Conservation (phyloP, 2,113 vertebrate species). For the Hemiscyllium ocellatum region DNA sequence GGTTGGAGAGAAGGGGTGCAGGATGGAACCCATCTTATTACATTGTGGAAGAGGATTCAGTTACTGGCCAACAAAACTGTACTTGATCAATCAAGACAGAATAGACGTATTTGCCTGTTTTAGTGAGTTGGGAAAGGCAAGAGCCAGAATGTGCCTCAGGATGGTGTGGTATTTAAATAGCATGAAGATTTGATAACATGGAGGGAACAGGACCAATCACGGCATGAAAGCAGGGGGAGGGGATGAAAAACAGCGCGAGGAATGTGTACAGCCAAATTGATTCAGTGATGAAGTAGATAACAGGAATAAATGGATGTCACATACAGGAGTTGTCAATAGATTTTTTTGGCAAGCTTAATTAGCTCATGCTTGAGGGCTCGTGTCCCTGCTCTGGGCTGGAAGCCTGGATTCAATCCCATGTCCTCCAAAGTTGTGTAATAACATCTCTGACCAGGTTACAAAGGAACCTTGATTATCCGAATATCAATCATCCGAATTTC, state of each 20-base stretch:
- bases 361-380: not conserved
- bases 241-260: not conserved
- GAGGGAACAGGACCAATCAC: not conserved
- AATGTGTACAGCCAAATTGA: not conserved
- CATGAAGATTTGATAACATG: not conserved
- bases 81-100: not conserved
- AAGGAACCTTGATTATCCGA: too few species aligned
- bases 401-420: too few species aligned
- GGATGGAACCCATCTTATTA: not conserved
- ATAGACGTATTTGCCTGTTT: not conserved
- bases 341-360: not conserved
- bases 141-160: not conserved
- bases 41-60: not conserved
- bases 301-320: not conserved
- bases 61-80: not conserved
- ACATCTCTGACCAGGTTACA: too few species aligned
- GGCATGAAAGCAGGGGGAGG: not conserved
- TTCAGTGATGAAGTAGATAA: not conserved
- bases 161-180: not conserved
- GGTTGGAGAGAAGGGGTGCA: not conserved
- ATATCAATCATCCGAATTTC: too few species aligned
- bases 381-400: too few species aligned
- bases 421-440: too few species aligned
- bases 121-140: not conserved
- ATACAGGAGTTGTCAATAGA: not conserved